Evolutionary conservation across 2,113 vertebrate species (phyloP), one percentile per base, ranked within the genome.

Genomic region (Tupaia tana): DNA sequence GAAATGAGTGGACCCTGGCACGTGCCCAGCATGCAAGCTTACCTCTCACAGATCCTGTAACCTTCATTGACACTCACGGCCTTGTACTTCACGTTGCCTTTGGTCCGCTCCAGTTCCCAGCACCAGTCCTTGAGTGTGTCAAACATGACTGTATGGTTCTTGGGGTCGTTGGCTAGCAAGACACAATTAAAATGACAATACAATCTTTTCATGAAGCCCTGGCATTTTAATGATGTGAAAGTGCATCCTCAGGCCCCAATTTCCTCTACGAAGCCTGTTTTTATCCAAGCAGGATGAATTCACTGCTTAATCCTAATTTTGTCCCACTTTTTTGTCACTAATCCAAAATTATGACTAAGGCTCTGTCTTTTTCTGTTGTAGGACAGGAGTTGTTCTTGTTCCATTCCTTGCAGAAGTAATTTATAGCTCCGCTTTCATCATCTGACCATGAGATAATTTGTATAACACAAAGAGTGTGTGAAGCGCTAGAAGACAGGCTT

Each of bases 101-200:
- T 99, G 66, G 98, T 99, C 54, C 99, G 97, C 67, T 99, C 99
- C 98, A 99, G n/a, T 78, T 99, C 99, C 95, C 96, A 97, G 20
- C 91, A 97, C 99, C 99, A 99, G 97, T 99, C 99, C 58, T 98
- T 98, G 0, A 97, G 95, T 0, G 98, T 97, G 85, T 99, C 99
- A 97, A 99, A 99, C 99, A 99, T 98, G 31, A 99, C 54, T 0
- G 99, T 99, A 54, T 98, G 97, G 85, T 98, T 97, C 93, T 96
- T 96, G 94, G 98, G 86, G 70, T 96, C 96, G 88, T 95, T 89
- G 22, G 89, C 97, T 98, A 97, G 73, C 24, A 94, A 96, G 81
- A 95, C 14, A 97, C 29, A 94, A 82, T 59, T 22, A 73, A 24
- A 81, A 87, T 59, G 75, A 81, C 19, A 78, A 54, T 61, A 25